Percentiles rank a stretch among this genome's conserved stretches.
Conservation (phyloP, 2,888 invertebrate species). For the Philaethria dido region DNA sequence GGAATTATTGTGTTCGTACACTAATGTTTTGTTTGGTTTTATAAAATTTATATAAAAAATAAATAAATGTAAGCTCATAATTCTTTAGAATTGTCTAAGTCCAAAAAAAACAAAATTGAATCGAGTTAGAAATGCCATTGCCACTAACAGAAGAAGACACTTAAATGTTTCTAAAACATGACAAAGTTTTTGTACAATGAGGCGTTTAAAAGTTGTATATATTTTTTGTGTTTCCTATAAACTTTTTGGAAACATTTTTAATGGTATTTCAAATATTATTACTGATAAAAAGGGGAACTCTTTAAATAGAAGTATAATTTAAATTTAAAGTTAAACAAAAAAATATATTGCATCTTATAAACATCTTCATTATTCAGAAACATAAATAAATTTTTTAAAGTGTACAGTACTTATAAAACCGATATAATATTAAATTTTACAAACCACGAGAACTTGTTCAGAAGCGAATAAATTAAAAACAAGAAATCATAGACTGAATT, state of each 20-base stretch:
- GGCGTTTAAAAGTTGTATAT: constrained; percentile 36
- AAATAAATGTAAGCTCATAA: neutral
- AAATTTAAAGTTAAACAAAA: neutral
- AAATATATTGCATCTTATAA: neutral
- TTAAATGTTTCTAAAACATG: constrained; percentile 47
- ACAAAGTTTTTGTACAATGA: constrained; percentile 43
- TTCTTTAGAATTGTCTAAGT: neutral
- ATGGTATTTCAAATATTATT: constrained; percentile 3
- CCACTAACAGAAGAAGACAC: constrained; percentile 50
- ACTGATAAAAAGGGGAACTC: neutral
- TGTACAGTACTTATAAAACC: constrained; percentile 1
- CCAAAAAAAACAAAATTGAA: constrained; percentile 3
- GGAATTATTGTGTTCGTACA: neutral
- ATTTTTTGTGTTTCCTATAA: constrained; percentile 23
- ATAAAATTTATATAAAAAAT: neutral
- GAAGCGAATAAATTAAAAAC: constrained; percentile 13
- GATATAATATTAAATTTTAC: constrained; percentile 11
- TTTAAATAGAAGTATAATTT: neutral
- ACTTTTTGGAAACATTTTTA: constrained; percentile 11
- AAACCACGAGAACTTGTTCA: constrained; percentile 14
- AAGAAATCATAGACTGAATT: constrained; percentile 22
- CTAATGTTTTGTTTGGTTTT: neutral
- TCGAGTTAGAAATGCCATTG: constrained; percentile 28
- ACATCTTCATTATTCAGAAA: neutral
- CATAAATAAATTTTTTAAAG: neutral